Conservation (phyloP, 2,113 vertebrate species). For the Ceyx cyanopectus region DNA sequence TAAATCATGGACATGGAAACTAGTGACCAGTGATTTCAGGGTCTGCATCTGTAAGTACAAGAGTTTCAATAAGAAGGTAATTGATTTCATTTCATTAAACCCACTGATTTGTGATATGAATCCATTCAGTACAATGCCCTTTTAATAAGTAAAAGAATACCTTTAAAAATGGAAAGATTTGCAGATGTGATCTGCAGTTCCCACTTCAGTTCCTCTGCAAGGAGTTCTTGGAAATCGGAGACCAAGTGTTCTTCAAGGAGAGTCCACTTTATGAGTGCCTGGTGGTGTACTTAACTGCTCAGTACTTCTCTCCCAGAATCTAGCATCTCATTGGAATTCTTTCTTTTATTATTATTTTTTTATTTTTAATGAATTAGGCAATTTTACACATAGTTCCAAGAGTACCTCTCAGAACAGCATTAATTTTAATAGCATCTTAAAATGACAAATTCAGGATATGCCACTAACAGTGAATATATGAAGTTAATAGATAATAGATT, state of each 20-base stretch:
- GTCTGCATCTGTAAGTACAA: background rate
- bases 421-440: conserved; percentile 48
- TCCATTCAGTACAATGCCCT: background rate
- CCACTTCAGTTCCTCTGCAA: conserved; percentile 1
- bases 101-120: background rate
- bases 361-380: background rate
- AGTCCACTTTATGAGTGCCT: background rate
- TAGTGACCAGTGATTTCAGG: background rate
- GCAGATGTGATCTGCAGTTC: background rate
- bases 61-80: background rate
- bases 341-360: background rate
- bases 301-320: background rate
- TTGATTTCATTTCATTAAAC: conserved; percentile 54
- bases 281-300: background rate
- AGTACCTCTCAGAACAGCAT: conserved; percentile 15
- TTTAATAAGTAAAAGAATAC: conserved; percentile 45
- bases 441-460: conserved; percentile 20
- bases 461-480: background rate
- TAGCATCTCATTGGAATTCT: background rate
- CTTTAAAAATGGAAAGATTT: conserved; percentile 27
- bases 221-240: background rate
- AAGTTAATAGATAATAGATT: conserved; percentile 23
- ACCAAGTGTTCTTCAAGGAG: background rate
- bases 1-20: background rate
- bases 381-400: conserved; percentile 10